phyloP scores from a whole-genome alignment of 2,113 vertebrate species.

The Oreamnos americanus region DNA sequence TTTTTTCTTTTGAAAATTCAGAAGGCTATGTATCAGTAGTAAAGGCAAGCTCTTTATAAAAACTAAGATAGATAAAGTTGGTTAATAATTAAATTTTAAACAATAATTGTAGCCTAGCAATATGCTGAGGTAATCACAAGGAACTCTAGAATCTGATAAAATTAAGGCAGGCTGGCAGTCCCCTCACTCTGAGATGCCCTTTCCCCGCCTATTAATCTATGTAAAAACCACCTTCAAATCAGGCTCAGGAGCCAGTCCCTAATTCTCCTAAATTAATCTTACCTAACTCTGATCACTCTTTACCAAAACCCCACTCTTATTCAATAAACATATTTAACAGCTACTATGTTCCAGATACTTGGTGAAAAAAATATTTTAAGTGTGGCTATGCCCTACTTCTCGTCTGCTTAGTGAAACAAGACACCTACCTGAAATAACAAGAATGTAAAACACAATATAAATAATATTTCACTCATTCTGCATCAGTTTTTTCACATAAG shows the following conservation, averaged over 20 bases:
- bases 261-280: neutral
- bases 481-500: neutral
- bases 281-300: neutral
- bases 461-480: neutral
- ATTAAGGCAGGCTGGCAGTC: neutral
- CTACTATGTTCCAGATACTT: neutral
- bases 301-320: neutral
- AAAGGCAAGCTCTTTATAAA: conserved; percentile 49
- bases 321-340: neutral
- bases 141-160: conserved; percentile 42
- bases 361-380: neutral
- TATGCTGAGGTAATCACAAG: conserved; percentile 18
- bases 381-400: neutral
- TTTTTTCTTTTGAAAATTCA: conserved; percentile 40
- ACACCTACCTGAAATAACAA: neutral
- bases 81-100: conserved; percentile 67
- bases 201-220: neutral
- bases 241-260: neutral
- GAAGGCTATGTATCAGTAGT: conserved; percentile 36
- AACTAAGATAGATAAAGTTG: conserved; percentile 52
- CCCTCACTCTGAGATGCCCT: neutral
- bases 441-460: neutral
- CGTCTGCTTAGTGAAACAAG: neutral
- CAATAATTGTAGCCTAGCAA: conserved; percentile 8
- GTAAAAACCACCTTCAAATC: neutral